Evolutionary conservation across 2,888 invertebrate genomes (phyloP).

Genomic region (Epirrhoe tristata): DNA sequence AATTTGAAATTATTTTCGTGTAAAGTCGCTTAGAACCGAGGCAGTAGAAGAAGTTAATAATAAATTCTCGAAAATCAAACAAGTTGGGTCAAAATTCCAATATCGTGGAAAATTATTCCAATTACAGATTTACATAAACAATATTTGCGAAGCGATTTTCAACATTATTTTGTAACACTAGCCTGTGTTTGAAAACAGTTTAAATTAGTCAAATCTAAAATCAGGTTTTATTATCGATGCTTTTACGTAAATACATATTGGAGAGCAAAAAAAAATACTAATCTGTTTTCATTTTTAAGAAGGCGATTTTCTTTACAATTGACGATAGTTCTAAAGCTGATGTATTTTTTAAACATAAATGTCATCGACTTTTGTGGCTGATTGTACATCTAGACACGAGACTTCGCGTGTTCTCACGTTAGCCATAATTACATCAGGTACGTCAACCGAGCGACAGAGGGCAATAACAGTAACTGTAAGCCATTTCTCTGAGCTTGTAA

Average conservation of each 20-base stretch:
- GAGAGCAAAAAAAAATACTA: too few relatives aligned
- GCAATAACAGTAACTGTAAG: constrained; percentile 58
- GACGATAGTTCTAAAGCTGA: too few relatives aligned
- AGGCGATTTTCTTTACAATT: too few relatives aligned
- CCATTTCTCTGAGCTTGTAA: constrained; percentile 54
- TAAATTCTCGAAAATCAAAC: not conserved
- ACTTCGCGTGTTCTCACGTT: constrained; percentile 63
- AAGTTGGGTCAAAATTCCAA: not conserved
- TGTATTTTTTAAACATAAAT: not conserved
- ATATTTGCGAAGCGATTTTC: not conserved
- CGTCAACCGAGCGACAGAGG: constrained; percentile 63
- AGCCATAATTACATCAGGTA: constrained; percentile 60
- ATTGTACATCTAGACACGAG: constrained; percentile 48
- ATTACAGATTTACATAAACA: not conserved
- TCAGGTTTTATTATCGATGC: too few relatives aligned
- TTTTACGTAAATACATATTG: too few relatives aligned
- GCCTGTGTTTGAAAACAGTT: not conserved
- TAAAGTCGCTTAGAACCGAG: not conserved
- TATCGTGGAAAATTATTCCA: not conserved
- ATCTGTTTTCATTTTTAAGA: too few relatives aligned
- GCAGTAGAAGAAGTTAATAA: not conserved
- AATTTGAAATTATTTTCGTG: not conserved
- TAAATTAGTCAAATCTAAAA: not conserved
- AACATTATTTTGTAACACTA: too few relatives aligned
- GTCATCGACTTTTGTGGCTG: not conserved